These are phyloP conservation scores for Dascillus cervinus DNA, from an alignment of 2,888 invertebrate species.

Conservation along the genomic window DNA sequence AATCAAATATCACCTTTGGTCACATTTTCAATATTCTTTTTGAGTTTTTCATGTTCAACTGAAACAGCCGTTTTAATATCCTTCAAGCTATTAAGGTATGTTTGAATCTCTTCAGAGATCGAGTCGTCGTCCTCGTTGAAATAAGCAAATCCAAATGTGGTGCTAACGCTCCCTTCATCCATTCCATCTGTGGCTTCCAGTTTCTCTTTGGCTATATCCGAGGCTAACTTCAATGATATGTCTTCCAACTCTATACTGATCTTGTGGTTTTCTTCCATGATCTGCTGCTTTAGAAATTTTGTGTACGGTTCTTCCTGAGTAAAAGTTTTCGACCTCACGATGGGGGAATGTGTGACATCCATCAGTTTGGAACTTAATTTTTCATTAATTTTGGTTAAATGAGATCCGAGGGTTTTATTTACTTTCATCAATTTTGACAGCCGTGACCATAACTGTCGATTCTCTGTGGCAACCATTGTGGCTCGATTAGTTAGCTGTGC, in stretches of 20 bases:
- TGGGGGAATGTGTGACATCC: constrained; percentile 34
- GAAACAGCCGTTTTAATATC: constrained; percentile 54
- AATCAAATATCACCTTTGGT: constrained; percentile 46
- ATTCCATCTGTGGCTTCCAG: too few relatives aligned
- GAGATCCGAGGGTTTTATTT: constrained; percentile 47
- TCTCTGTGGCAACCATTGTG: constrained; percentile 74
- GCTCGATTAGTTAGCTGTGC: constrained; percentile 69
- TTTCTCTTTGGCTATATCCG: constrained; percentile 62
- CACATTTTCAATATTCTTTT: constrained; percentile 41
- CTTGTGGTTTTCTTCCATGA: constrained; percentile 40
- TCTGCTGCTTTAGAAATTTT: constrained; percentile 45
- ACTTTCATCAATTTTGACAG: constrained; percentile 57
- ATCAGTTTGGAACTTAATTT: constrained; percentile 38
- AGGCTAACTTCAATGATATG: constrained; percentile 63
- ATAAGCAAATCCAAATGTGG: constrained; percentile 54
- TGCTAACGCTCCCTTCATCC: too few relatives aligned
- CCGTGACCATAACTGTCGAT: constrained; percentile 71
- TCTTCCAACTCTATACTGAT: constrained; percentile 67
- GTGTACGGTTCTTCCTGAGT: constrained; percentile 58
- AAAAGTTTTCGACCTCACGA: constrained; percentile 56
- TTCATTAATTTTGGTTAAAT: constrained; percentile 47
- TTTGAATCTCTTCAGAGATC: constrained; percentile 53
- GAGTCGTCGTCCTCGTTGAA: constrained; percentile 50
- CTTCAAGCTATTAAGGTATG: constrained; percentile 55
- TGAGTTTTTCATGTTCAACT: constrained; percentile 56